phyloP scores from a whole-genome alignment of 2,113 vertebrate genomes.

The Macroglossus sobrinus region DNA sequence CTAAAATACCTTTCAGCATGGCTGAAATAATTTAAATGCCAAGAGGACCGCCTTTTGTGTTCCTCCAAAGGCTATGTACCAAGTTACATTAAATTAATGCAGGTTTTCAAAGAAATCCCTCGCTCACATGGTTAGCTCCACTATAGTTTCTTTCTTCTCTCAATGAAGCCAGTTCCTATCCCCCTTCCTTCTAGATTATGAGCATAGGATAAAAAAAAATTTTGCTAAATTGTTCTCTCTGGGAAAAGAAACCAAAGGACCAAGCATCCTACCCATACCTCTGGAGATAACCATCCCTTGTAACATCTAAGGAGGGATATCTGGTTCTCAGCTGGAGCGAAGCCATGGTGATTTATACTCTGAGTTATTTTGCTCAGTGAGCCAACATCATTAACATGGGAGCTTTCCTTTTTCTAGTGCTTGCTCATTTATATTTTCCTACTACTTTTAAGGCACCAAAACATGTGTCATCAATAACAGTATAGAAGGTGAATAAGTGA shows the following conservation, averaged over 20 bases:
- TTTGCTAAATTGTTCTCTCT: not conserved
- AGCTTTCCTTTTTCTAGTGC: not conserved
- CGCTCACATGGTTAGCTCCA: not conserved
- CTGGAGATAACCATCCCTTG: not conserved
- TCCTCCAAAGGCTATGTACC: not conserved
- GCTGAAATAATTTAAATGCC: not conserved
- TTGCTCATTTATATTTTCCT: not conserved
- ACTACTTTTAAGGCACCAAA: not conserved
- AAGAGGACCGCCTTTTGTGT: not conserved
- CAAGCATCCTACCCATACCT: not conserved
- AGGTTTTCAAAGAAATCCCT: not conserved
- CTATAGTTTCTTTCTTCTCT: not conserved
- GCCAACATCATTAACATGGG: not conserved
- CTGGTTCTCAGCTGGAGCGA: not conserved
- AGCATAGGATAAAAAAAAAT: not conserved
- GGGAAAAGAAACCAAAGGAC: not conserved
- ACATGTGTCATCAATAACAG: not conserved
- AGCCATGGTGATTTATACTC: not conserved
- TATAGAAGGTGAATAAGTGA: not conserved
- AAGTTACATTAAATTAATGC: not conserved
- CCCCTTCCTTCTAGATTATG: not conserved
- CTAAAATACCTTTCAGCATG: not conserved
- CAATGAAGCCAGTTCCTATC: not conserved
- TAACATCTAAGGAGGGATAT: not conserved
- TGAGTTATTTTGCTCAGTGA: not conserved